Percentiles rank a stretch among this genome's conserved stretches.
Evolutionary conservation across 2,113 vertebrate genomes (phyloP).

Genomic region (Phyllostomus hastatus): DNA sequence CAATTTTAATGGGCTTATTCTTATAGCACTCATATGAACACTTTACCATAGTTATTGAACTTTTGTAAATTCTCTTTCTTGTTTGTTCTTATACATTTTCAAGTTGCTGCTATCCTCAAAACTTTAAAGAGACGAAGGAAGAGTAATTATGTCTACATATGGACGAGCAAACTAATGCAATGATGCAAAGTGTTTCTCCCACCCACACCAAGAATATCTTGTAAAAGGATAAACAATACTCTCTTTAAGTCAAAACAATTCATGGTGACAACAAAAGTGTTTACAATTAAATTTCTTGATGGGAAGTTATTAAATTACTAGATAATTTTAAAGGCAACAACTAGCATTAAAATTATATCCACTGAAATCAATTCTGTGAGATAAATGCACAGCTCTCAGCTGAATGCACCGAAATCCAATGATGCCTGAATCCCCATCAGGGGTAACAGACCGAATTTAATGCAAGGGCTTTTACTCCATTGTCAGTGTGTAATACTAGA

Average conservation of each 20-base stretch:
- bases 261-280: neutral
- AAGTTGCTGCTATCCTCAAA: neutral
- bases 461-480: neutral
- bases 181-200: neutral
- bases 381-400: neutral
- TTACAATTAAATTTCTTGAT: neutral
- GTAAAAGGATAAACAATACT: neutral
- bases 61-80: neutral
- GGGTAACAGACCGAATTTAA: constrained; percentile 29
- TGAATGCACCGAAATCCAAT: neutral
- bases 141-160: neutral
- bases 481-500: neutral
- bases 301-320: constrained; percentile 12
- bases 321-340: constrained; percentile 12
- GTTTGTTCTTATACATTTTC: neutral
- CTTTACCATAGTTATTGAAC: neutral
- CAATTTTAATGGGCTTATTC: neutral
- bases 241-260: neutral
- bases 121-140: neutral
- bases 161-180: neutral
- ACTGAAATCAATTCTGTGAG: constrained; percentile 11
- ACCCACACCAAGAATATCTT: neutral
- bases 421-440: neutral
- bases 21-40: neutral
- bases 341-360: neutral